Conservation (phyloP, 2,888 invertebrate species). For the Erebia epiphron region DNA sequence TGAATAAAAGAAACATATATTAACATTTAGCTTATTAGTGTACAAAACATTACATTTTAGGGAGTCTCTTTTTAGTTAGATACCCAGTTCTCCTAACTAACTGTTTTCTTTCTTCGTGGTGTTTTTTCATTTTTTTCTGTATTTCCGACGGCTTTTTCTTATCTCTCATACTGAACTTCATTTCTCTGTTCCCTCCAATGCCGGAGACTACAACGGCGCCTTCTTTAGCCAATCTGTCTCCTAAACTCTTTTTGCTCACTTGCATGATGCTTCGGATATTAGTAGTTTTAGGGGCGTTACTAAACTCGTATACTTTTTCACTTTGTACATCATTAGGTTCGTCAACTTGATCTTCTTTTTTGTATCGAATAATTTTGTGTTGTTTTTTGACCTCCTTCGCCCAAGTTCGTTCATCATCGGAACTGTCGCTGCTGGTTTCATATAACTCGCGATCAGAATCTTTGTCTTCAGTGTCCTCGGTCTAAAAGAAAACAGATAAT, state of each 20-base stretch:
- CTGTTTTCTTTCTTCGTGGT: conserved; percentile 87
- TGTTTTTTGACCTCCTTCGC: conserved; percentile 91
- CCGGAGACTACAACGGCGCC: conserved; percentile 75
- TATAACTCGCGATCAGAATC: conserved; percentile 81
- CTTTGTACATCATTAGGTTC: conserved; percentile 42
- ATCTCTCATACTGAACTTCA: conserved; percentile 88
- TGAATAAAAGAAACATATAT: background rate
- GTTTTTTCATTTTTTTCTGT: conserved; percentile 85
- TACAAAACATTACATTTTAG: conserved; percentile 49
- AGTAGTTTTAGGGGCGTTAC: conserved; percentile 77
- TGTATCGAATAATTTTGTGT: conserved; percentile 84
- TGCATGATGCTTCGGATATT: conserved; percentile 76
- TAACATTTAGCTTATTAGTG: background rate
- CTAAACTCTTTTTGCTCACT: conserved; percentile 86
- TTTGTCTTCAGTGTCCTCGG: conserved; percentile 66
- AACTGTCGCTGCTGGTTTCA: conserved; percentile 78
- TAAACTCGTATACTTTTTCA: conserved; percentile 57
- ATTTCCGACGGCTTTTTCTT: conserved; percentile 79
- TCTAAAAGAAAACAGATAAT: conserved; percentile 44
- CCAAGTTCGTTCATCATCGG: conserved; percentile 93
- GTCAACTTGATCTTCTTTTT: conserved; percentile 57
- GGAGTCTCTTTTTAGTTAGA: conserved; percentile 60
- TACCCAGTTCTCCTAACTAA: conserved; percentile 79
- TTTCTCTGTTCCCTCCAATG: conserved; percentile 89
- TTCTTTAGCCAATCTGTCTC: conserved; percentile 87